Conservation (phyloP, 1,140 invertebrate species). For the Ceratina australensis region DNA sequence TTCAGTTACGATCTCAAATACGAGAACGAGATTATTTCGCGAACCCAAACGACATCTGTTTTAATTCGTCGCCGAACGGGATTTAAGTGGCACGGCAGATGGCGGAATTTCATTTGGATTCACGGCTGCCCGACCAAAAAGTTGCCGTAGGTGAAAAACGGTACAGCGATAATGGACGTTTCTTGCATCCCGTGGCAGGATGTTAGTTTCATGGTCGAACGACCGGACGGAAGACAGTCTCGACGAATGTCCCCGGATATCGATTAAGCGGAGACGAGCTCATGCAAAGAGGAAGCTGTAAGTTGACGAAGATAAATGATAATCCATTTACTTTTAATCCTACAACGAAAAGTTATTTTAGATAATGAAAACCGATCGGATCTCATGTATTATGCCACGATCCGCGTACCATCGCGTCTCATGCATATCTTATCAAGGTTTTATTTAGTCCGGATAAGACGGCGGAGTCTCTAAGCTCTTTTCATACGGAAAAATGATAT, state of each 20-base stretch:
- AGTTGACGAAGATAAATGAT: slow-evolving; percentile 61
- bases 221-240: slow-evolving; percentile 28
- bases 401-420: background rate
- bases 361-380: background rate
- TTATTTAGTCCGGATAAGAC: slow-evolving; percentile 2
- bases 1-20: too few species aligned
- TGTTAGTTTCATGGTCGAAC: slow-evolving; percentile 57
- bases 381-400: background rate
- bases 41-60: background rate
- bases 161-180: slow-evolving; percentile 54
- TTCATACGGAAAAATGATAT: slow-evolving; percentile 62
- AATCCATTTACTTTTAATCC: slow-evolving; percentile 53
- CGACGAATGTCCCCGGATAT: slow-evolving; percentile 52
- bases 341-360: background rate
- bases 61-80: slow-evolving; percentile 12
- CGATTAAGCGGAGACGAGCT: slow-evolving; percentile 46
- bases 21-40: too few species aligned
- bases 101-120: slow-evolving; percentile 52
- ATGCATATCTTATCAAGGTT: slow-evolving; percentile 6
- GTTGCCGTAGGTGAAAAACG: slow-evolving; percentile 30
- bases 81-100: slow-evolving; percentile 2
- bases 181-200: slow-evolving; percentile 51
- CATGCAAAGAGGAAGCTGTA: slow-evolving; percentile 40
- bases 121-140: slow-evolving; percentile 28
- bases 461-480: slow-evolving; percentile 28